These are phyloP conservation scores for Adoxophyes honmai DNA, from an alignment of 1,140 invertebrate species.

Conservation along the genomic window DNA sequence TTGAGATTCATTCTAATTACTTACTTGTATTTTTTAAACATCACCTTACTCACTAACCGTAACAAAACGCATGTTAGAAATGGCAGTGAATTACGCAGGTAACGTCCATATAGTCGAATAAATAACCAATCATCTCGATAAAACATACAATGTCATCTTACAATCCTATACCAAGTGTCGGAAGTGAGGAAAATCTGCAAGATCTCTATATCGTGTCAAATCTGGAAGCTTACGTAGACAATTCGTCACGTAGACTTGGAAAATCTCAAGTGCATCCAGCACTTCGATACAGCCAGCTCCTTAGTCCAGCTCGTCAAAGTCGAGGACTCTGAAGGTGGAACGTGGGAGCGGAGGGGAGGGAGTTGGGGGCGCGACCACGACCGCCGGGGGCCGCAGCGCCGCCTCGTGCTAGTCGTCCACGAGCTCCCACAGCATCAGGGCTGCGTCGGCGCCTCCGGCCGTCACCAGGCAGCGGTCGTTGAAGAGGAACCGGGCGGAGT, in stretches of 20 bases:
- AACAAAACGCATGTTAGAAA: constrained; percentile 26
- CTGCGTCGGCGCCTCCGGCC: constrained; percentile 93
- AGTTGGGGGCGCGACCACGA: constrained; percentile 60
- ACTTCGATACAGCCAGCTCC: background rate
- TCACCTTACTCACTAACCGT: background rate
- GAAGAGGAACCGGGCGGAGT: constrained; percentile 88
- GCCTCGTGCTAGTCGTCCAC: constrained; percentile 83
- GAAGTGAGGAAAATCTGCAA: background rate
- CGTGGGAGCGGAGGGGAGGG: constrained; percentile 50
- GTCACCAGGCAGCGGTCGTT: constrained; percentile 92
- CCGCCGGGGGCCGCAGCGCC: constrained; percentile 47
- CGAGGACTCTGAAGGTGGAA: constrained; percentile 55
- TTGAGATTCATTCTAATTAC: no score
- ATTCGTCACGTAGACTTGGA: no score
- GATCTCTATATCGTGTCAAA: constrained; percentile 4
- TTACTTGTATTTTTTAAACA: background rate
- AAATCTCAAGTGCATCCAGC: no score
- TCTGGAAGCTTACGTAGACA: background rate
- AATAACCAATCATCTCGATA: no score
- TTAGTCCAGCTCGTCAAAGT: constrained; percentile 63
- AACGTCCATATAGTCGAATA: background rate
- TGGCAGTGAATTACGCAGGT: constrained; percentile 40
- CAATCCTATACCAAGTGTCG: background rate
- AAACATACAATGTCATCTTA: no score
- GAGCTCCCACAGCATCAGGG: constrained; percentile 95